Conservation (phyloP, 2,888 invertebrate species). For the Phortica okadai region DNA sequence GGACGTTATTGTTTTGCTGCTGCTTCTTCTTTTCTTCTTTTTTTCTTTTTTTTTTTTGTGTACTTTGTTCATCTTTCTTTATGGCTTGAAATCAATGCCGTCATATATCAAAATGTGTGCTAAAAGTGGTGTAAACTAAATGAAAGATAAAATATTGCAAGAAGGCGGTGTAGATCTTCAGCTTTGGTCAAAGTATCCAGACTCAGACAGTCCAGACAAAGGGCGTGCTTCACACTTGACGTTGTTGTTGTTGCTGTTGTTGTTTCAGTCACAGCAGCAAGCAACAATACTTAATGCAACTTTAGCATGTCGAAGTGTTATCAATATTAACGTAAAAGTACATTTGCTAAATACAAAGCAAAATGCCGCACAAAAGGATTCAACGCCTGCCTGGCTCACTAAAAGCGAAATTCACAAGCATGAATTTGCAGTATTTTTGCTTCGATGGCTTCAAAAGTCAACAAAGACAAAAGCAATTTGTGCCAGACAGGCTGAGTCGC, state of each 20-base stretch:
- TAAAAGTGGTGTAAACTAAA: constrained; percentile 36
- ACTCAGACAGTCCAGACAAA: not conserved
- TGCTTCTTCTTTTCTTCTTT: constrained; percentile 34
- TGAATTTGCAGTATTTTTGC: constrained; percentile 21
- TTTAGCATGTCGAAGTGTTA: constrained; percentile 55
- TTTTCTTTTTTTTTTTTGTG: constrained; percentile 34
- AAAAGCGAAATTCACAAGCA: constrained; percentile 18
- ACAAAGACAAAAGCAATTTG: not conserved
- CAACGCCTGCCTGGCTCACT: not conserved
- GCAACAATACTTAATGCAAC: constrained; percentile 51
- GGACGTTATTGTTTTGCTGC: constrained; percentile 62
- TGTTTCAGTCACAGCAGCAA: not conserved
- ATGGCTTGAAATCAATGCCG: constrained; percentile 58
- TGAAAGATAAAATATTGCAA: constrained; percentile 33
- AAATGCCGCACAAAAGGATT: constrained; percentile 11
- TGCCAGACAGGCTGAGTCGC: not conserved
- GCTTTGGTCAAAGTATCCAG: not conserved
- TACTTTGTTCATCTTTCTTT: not conserved
- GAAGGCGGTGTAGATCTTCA: constrained; percentile 44
- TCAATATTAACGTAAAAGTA: constrained; percentile 16
- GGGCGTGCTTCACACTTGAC: not conserved
- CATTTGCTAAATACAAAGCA: constrained; percentile 17
- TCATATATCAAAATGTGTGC: constrained; percentile 66
- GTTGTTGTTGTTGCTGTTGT: not conserved
- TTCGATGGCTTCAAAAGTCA: not conserved